Evolutionary conservation across 2,888 invertebrate species (phyloP).

Genomic region (Thumatha senex): DNA sequence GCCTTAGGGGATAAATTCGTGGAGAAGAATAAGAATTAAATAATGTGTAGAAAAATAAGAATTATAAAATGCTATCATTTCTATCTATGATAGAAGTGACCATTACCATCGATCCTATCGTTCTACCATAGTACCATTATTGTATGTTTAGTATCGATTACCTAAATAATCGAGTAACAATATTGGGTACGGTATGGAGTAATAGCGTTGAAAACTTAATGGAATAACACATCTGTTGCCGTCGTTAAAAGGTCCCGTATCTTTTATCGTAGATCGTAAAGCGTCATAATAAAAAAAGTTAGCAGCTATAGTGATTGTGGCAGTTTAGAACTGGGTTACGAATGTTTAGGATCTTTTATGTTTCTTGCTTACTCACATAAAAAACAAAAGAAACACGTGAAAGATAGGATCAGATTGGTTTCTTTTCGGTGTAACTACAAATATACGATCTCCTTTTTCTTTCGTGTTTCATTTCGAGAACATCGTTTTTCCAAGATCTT

Average conservation of each 20-base stretch:
- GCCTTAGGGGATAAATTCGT: too few species aligned
- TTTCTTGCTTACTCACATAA: neutral
- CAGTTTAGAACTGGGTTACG: conserved; percentile 5
- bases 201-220: conserved; percentile 22
- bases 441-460: neutral
- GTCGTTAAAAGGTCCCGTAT: conserved; percentile 24
- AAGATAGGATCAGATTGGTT: neutral
- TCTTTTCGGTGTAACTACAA: neutral
- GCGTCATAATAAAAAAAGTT: conserved; percentile 21
- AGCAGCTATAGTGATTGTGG: conserved; percentile 20
- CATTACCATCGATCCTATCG: too few species aligned
- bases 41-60: too few species aligned
- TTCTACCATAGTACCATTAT: neutral
- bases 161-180: conserved; percentile 4
- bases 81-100: too few species aligned
- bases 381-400: neutral
- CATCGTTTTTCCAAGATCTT: too few species aligned
- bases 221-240: conserved; percentile 30
- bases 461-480: neutral
- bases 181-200: conserved; percentile 2
- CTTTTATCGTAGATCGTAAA: conserved; percentile 34
- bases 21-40: too few species aligned
- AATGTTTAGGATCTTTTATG: conserved; percentile 7
- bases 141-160: neutral
- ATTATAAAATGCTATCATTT: too few species aligned